These are phyloP conservation scores for Leptinotarsa defecta DNA, from an alignment of 1,140 invertebrate species.

Conservation along the genomic window DNA sequence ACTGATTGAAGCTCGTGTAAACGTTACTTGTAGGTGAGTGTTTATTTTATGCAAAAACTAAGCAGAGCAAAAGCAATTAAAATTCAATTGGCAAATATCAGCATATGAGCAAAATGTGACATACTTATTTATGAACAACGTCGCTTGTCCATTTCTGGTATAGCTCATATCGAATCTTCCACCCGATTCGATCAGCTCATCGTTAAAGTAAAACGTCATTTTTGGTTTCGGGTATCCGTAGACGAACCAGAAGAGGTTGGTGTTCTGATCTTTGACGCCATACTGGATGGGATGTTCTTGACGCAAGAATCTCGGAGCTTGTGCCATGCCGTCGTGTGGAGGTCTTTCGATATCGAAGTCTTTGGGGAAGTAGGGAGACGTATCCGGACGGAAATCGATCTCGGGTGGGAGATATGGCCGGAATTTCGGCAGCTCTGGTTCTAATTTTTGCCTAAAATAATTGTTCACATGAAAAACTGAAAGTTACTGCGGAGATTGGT, in stretches of 20 bases:
- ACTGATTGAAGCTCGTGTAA: too few relatives aligned
- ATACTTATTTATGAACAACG: conserved; percentile 82
- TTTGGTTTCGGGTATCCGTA: conserved; percentile 92
- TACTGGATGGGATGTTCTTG: conserved; percentile 85
- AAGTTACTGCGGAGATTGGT: not conserved
- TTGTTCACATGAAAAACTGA: not conserved
- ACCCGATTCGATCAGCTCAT: conserved; percentile 77
- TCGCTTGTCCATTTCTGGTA: conserved; percentile 86
- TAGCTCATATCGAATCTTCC: conserved; percentile 84
- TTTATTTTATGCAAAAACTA: not conserved
- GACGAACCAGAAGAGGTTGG: conserved; percentile 87
- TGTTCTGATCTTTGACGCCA: conserved; percentile 85
- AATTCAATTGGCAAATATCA: not conserved
- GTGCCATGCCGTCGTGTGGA: conserved; percentile 79
- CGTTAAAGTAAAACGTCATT: conserved; percentile 87
- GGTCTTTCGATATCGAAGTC: conserved; percentile 88
- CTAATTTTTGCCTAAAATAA: conserved; percentile 68
- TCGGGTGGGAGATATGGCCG: conserved; percentile 78
- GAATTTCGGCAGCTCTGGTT: conserved; percentile 79
- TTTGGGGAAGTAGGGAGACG: conserved; percentile 86
- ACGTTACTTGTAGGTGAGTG: too few relatives aligned
- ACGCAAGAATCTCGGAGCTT: conserved; percentile 80
- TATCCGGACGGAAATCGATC: conserved; percentile 84
- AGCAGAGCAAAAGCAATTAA: not conserved
- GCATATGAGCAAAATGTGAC: not conserved